Conservation (phyloP, 2,888 invertebrate species). For the Nasonovia ribisnigri region DNA sequence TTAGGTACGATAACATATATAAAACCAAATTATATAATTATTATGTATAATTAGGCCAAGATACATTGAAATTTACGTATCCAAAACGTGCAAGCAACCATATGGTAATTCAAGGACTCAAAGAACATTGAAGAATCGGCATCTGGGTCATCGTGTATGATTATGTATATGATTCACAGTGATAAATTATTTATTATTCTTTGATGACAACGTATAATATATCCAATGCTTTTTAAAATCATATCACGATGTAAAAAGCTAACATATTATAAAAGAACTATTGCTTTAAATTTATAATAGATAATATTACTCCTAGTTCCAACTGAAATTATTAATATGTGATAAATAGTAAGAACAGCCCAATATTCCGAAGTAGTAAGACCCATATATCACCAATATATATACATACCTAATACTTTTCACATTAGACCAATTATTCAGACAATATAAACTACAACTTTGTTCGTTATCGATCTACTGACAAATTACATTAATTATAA, state of each 20-base stretch:
- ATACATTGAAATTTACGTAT: conserved; percentile 54
- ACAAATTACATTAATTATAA: not conserved
- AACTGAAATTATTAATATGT: not conserved
- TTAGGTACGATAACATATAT: not conserved
- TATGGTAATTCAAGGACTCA: conserved; percentile 64
- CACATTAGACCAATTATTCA: not conserved
- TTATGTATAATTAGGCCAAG: conserved; percentile 46
- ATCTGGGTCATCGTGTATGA: conserved; percentile 61
- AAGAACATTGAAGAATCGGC: conserved; percentile 58
- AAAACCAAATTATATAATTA: conserved; percentile 8
- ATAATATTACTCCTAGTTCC: not conserved
- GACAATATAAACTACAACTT: not conserved
- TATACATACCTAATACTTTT: not conserved
- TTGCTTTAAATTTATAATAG: not conserved
- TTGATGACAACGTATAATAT: not conserved
- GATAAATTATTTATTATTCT: conserved; percentile 60
- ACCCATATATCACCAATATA: not conserved
- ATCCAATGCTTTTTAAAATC: conserved; percentile 13
- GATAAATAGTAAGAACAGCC: not conserved
- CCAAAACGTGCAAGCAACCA: conserved; percentile 63
- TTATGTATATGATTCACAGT: conserved; percentile 45
- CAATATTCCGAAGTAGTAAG: not conserved
- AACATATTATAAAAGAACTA: not conserved
- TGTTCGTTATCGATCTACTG: not conserved
- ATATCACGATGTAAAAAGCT: conserved; percentile 19